Base-by-base conservation (phyloP, 2,888 invertebrate genomes). In the Branchellion lobata region DNA sequence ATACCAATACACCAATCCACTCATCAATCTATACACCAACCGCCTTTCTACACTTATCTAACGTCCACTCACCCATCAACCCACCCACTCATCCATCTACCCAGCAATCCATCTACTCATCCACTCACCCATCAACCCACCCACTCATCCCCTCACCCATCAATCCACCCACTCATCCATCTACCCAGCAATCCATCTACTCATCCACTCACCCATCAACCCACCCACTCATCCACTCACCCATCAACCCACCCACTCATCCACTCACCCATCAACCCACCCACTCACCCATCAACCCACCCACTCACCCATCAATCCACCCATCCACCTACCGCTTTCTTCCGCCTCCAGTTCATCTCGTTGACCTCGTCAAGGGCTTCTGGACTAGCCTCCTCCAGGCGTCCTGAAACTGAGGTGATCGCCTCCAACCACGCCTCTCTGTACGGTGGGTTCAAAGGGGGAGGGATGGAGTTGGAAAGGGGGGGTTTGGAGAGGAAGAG, bases 361-460 rank as follows among this genome's bases (percentile, higher is more conserved):
- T 78, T 57, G 31, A 31, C 21, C n/a, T 24, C 11, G 21, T 65
- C 57, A 11, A 78, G 24, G n/a, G 53, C 57, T 34, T 21, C 11
- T 33, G 33, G 51, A 34, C 85, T 85, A 33, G 84, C 81, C 29
- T 84, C 84, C 79, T 85, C 85, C n/a, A 86, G 82, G 47, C 84
- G 84, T 78, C 90, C 90, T 0, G 91, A 89, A 2, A 91, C 91
- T 82, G 89, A 89, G 83, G 90, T 91, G 85, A 95, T 94, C 1
- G 94, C 94, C 82, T 91, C 91, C 84, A 94, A 92, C 94, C 94
- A 94, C 86, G 93, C 93, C 88, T 93, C 92, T 83, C 95, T 94
- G 84, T 5, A 85, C 69, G 40, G n/a, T 24, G 33, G n/a, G n/a
- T n/a, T 33, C 29, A 51, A n/a, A 75, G 31, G 8, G 53, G 53